Percentiles rank a stretch among this genome's conserved stretches.
phyloP scores from a whole-genome alignment of 2,797 vertebrate genomes.

The Malacoraja senta region DNA sequence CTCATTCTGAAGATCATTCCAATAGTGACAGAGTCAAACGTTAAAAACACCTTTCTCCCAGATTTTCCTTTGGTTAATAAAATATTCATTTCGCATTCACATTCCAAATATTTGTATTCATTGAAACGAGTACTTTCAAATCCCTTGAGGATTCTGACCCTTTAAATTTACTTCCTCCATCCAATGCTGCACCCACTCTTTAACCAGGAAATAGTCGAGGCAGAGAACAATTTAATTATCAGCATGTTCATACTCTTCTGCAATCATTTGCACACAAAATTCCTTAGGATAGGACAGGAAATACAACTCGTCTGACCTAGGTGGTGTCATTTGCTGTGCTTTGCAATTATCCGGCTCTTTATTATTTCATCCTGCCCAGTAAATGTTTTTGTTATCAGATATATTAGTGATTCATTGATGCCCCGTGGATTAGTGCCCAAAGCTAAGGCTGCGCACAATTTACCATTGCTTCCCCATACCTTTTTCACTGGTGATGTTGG shows the following conservation, averaged over 20 bases:
- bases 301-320: background rate
- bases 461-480: conserved; percentile 59
- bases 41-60: background rate
- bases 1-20: background rate
- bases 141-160: too few relatives aligned
- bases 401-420: background rate
- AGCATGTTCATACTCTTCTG: background rate
- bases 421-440: background rate
- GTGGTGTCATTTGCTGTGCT: background rate
- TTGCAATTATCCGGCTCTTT: background rate
- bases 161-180: background rate
- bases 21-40: background rate
- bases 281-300: background rate
- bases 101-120: too few relatives aligned
- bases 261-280: background rate
- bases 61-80: background rate
- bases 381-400: too few relatives aligned
- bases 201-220: too few relatives aligned
- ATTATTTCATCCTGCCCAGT: background rate
- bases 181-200: background rate
- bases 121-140: background rate
- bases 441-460: too few relatives aligned
- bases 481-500: conserved; percentile 86
- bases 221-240: background rate
- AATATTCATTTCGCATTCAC: background rate